phyloP scores from a whole-genome alignment of 2,113 vertebrate species.

The Triplophysa tibetana region DNA sequence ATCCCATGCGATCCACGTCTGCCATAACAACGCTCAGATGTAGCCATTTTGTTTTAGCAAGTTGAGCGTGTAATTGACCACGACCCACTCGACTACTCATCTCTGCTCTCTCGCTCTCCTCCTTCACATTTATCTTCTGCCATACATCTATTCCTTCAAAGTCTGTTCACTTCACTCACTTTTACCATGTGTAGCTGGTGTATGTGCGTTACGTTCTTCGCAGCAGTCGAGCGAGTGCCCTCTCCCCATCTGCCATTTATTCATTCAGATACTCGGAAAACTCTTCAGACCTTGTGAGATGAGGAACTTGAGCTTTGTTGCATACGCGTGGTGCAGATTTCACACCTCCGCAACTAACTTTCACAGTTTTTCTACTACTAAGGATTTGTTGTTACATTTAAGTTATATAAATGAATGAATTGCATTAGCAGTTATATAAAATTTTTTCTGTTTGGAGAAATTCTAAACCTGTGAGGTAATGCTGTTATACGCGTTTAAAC shows the following conservation, averaged over 20 bases:
- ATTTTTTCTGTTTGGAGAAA: neutral
- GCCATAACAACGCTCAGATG: constrained; percentile 46
- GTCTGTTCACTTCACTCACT: constrained; percentile 7
- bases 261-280: neutral
- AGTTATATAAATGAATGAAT: neutral
- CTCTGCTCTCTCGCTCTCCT: constrained; percentile 15
- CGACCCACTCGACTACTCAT: constrained; percentile 16
- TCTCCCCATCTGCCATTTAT: constrained; percentile 23
- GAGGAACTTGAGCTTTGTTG: neutral
- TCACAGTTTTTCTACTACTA: neutral
- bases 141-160: constrained; percentile 16
- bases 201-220: constrained; percentile 13
- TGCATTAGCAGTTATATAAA: neutral
- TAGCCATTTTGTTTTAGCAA: constrained; percentile 54
- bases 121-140: constrained; percentile 29
- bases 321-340: neutral
- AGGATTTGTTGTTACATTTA: neutral
- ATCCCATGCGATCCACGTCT: constrained; percentile 42
- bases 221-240: constrained; percentile 1
- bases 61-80: constrained; percentile 58
- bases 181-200: neutral
- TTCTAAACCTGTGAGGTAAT: neutral
- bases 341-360: neutral
- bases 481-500: neutral
- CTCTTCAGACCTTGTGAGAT: neutral